These are phyloP conservation scores for Escarpia spicata DNA, from an alignment of 2,888 invertebrate genomes.

Conservation along the genomic window DNA sequence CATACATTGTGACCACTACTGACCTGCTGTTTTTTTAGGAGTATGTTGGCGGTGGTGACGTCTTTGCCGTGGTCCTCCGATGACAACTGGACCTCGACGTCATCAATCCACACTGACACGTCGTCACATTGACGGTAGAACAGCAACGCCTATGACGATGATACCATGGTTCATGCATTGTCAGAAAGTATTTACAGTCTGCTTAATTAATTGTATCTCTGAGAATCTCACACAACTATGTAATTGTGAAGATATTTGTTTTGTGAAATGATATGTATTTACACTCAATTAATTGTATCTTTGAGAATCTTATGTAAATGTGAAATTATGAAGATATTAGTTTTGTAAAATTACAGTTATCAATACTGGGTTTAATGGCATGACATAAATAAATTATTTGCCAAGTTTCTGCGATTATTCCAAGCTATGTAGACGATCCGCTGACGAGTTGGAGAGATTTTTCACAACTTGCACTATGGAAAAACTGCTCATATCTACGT, in stretches of 20 bases:
- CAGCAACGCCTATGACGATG: conserved; percentile 75
- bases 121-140: conserved; percentile 91
- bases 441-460: no score
- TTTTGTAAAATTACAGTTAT: background rate
- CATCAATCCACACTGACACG: conserved; percentile 92
- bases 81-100: conserved; percentile 80
- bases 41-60: conserved; percentile 83
- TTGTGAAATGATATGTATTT: background rate
- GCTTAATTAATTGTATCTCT: background rate
- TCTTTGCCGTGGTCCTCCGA: conserved; percentile 88
- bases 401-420: no score
- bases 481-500: no score
- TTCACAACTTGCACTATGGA: no score
- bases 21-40: conserved; percentile 72
- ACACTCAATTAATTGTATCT: background rate
- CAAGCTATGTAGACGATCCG: no score
- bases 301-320: background rate
- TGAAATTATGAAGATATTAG: background rate
- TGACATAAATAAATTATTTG: no score
- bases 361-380: background rate
- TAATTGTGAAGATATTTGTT: background rate
- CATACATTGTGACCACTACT: background rate
- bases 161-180: background rate
- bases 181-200: background rate
- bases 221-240: background rate